A percentile compares a stretch with the other conserved stretches of the same genome.
phyloP scores from a whole-genome alignment of 2,797 vertebrate species.

The Labroides dimidiatus region DNA sequence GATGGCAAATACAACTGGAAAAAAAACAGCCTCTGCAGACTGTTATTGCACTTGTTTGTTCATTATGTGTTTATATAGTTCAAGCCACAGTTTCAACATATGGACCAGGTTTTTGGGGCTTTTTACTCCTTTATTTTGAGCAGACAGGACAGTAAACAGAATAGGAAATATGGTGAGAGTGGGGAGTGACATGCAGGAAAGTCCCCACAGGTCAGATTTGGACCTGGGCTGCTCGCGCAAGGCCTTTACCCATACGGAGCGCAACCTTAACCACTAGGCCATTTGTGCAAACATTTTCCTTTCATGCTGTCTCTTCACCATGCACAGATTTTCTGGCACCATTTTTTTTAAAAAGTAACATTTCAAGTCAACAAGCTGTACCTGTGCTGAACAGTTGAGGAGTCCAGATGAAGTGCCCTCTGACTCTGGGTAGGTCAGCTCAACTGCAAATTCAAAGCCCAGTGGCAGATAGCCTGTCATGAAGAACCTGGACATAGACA shows the following conservation, averaged over 20 bases:
- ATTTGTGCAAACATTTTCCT: not conserved
- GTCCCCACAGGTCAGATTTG: too few relatives aligned
- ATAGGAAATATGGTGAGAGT: too few relatives aligned
- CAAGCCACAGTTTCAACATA: too few relatives aligned
- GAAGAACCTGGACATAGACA: slow-evolving; percentile 86
- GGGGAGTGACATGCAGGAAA: too few relatives aligned
- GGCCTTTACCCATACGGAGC: too few relatives aligned
- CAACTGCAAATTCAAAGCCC: slow-evolving; percentile 96
- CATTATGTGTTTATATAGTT: not conserved
- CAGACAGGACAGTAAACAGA: too few relatives aligned
- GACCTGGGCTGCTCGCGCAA: too few relatives aligned
- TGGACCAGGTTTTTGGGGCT: too few relatives aligned
- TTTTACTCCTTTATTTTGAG: too few relatives aligned
- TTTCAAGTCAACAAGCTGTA: slow-evolving; percentile 49
- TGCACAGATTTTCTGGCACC: not conserved
- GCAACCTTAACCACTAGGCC: too few relatives aligned
- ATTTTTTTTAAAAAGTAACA: not conserved
- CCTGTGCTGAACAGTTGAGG: slow-evolving; percentile 97
- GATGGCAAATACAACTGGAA: not conserved
- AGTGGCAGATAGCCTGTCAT: slow-evolving; percentile 97
- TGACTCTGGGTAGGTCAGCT: slow-evolving; percentile 95
- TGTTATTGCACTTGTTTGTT: not conserved
- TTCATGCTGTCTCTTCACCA: too few relatives aligned
- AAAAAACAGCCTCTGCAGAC: not conserved
- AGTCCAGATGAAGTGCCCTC: slow-evolving; percentile 97